Evolutionary conservation across 2,113 vertebrate genomes (phyloP).

Genomic region (Apodemus sylvaticus): DNA sequence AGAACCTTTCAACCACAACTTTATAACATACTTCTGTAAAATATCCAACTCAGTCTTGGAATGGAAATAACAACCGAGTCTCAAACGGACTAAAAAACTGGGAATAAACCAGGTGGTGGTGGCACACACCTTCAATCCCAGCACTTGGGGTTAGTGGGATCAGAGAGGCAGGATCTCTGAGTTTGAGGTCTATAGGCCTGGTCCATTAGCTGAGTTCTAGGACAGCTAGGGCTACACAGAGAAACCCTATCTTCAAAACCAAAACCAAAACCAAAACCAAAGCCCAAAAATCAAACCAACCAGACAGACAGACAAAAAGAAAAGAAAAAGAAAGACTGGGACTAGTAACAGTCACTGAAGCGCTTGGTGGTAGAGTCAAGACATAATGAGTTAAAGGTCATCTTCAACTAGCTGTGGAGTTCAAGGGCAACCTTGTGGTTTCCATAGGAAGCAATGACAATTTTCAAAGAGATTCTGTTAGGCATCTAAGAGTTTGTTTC

Average conservation of each 20-base stretch:
- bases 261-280: background rate
- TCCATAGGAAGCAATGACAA: conserved; percentile 47
- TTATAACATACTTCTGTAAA: background rate
- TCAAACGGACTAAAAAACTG: background rate
- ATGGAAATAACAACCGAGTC: conserved; percentile 45
- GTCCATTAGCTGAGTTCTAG: background rate
- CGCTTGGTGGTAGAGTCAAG: background rate
- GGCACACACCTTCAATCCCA: background rate
- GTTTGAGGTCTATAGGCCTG: background rate
- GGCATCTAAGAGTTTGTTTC: conserved; percentile 47
- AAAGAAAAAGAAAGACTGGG: background rate
- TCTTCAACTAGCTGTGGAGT: background rate
- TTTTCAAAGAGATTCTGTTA: conserved; percentile 58
- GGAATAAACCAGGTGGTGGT: background rate
- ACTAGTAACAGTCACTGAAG: background rate
- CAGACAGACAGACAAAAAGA: too few relatives aligned
- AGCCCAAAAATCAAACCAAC: background rate
- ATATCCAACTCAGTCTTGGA: background rate
- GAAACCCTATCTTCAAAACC: background rate
- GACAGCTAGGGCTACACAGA: background rate
- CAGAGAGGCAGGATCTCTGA: background rate
- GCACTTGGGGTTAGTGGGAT: background rate
- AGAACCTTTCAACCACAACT: background rate
- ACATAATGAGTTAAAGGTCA: background rate
- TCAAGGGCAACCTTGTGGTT: conserved; percentile 10